Evolutionary conservation across 23 tunicate species (phyloP).

Genomic region (Halocynthia roretzi): DNA sequence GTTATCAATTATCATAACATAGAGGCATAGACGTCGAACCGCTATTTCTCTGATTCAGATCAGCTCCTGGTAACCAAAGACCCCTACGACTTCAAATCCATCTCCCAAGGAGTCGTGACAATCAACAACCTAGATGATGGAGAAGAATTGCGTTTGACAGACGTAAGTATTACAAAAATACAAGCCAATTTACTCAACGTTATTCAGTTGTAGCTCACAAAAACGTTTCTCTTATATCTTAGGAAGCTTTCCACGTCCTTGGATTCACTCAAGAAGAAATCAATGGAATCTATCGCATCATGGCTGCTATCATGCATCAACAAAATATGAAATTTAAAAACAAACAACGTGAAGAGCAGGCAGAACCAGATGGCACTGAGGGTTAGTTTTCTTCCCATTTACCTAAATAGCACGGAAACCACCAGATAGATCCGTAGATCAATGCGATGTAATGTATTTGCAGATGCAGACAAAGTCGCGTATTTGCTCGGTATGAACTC

Average conservation of each 20-base stretch:
- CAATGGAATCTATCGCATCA: slow-evolving; percentile 80
- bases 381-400: slow-evolving; percentile 12
- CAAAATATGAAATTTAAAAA: slow-evolving; percentile 91
- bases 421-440: too few relatives aligned
- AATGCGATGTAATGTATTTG: neutral
- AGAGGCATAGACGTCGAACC: too few relatives aligned
- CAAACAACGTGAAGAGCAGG: slow-evolving; percentile 95
- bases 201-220: neutral
- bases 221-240: neutral
- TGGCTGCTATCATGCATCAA: slow-evolving; percentile 90
- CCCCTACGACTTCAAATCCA: slow-evolving; percentile 32
- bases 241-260: slow-evolving; percentile 92
- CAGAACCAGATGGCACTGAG: slow-evolving; percentile 95
- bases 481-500: slow-evolving; percentile 96
- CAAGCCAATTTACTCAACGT: neutral
- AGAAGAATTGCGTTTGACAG: slow-evolving; percentile 31
- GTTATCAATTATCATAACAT: neutral
- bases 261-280: slow-evolving; percentile 90
- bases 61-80: slow-evolving; percentile 33
- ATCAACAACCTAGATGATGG: slow-evolving; percentile 30
- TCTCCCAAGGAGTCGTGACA: slow-evolving; percentile 28
- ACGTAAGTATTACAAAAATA: neutral
- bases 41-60: neutral
- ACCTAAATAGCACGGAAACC: too few relatives aligned
- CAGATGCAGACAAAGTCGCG: slow-evolving; percentile 98